These are phyloP conservation scores for Tympanuchus pallidicinctus DNA, from an alignment of 2,113 vertebrate species.

Conservation along the genomic window DNA sequence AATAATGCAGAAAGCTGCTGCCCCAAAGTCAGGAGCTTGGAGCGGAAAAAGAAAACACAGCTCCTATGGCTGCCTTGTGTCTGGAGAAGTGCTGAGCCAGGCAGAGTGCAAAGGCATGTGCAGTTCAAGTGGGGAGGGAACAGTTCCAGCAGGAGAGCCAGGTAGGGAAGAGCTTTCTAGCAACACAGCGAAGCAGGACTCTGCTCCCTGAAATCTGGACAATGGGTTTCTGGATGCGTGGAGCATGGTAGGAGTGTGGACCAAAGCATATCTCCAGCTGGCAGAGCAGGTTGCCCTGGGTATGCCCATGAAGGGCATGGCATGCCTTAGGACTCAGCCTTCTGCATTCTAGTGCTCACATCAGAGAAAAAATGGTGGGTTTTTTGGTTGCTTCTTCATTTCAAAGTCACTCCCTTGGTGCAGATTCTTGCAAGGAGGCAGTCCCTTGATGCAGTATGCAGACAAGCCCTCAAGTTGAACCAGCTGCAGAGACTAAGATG, in stretches of 20 bases:
- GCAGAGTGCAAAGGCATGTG: not conserved
- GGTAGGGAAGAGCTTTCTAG: not conserved
- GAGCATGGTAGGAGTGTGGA: fast-evolving
- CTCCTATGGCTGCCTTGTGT: not conserved
- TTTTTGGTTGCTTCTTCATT: not conserved
- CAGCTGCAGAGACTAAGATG: not conserved
- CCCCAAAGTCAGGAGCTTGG: not conserved
- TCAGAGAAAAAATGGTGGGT: not conserved
- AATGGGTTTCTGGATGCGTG: not conserved
- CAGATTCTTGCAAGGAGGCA: not conserved
- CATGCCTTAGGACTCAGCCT: not conserved
- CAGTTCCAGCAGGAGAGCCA: not conserved
- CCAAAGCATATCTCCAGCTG: fast-evolving
- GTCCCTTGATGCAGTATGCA: not conserved
- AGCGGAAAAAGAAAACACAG: not conserved
- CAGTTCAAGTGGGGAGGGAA: not conserved
- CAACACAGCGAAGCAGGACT: not conserved
- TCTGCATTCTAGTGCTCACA: not conserved
- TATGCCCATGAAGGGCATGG: not conserved
- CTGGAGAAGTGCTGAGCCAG: not conserved
- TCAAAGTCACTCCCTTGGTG: not conserved
- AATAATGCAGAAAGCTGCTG: slow-evolving; percentile 44
- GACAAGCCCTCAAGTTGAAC: not conserved
- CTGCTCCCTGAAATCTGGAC: not conserved
- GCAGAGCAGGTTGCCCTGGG: fast-evolving